phyloP scores from a whole-genome alignment of 1,140 invertebrate genomes.

The Lepidurus couesii region DNA sequence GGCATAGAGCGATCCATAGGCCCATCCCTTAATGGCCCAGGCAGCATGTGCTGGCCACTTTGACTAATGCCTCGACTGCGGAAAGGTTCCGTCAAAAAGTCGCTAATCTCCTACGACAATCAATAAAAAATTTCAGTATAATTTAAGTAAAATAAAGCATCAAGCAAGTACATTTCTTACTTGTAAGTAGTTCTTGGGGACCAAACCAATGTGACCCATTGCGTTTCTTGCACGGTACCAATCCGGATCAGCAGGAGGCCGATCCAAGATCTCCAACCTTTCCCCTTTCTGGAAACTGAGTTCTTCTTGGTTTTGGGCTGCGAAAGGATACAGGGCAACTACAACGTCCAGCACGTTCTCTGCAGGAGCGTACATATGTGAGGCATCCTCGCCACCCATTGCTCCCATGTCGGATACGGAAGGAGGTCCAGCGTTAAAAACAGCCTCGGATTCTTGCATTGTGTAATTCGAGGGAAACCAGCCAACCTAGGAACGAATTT shows the following conservation, averaged over 20 bases:
- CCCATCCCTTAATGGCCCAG: neutral
- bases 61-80: slow-evolving; percentile 45
- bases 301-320: slow-evolving; percentile 91
- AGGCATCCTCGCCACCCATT: slow-evolving; percentile 62
- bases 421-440: neutral
- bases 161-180: slow-evolving; percentile 39
- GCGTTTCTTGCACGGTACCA: slow-evolving; percentile 95
- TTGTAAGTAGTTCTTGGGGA: slow-evolving; percentile 93
- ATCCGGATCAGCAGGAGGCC: slow-evolving; percentile 92
- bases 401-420: slow-evolving; percentile 47
- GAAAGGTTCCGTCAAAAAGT: slow-evolving; percentile 77
- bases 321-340: slow-evolving; percentile 70
- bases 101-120: slow-evolving; percentile 64
- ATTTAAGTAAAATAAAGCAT: slow-evolving; percentile 12
- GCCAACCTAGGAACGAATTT: slow-evolving; percentile 55
- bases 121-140: slow-evolving; percentile 20
- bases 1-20: neutral
- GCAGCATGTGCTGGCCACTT: slow-evolving; percentile 24
- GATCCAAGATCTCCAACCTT: slow-evolving; percentile 86
- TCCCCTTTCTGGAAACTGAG: slow-evolving; percentile 94
- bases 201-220: slow-evolving; percentile 80
- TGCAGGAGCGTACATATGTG: slow-evolving; percentile 85
- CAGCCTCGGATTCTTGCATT: slow-evolving; percentile 64
- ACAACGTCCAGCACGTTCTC: slow-evolving; percentile 92
- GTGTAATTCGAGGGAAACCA: slow-evolving; percentile 99